Evolutionary conservation across 2,888 invertebrate species (phyloP), one percentile per base, ranked within the genome.

Genomic region (Leptura quadrifasciata): DNA sequence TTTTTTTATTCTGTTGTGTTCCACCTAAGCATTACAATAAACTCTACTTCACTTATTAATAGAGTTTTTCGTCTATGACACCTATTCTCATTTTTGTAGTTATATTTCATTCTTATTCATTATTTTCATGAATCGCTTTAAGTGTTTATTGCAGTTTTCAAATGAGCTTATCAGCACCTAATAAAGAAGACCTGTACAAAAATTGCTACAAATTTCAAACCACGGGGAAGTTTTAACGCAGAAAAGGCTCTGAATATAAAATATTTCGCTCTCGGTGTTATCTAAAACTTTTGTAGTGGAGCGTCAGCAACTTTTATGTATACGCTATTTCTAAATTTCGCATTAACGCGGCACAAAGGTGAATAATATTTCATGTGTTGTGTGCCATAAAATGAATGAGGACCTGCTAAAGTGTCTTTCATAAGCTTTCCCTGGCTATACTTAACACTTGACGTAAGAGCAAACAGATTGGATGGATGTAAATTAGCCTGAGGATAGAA

Each of bases 291-390:
- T 77, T 76, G 76, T 78, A 74, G 73, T 77, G 75, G 72, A 74
- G 76, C 77, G 70, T 76, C 77, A 78, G 79, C 77, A 75, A 79
- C 77, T 79, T 79, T 78, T 76, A 78, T 76, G 77, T 78, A 75
- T 75, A 77, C 74, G 77, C 76, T 73, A 76, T 79, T 76, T 75
- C 79, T 77, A 78, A 78, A 78, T 78, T 77, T 79, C 77, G 72
- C 80, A 80, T 80, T 80, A 80, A 72, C 75, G 73, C 71, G 73
- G 76, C 80, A 80, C 77, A 80, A 80, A 80, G 77, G 80, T 80
- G 78, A 71, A 74, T 72, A 80, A 80, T 80, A 80, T 80, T 80
- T 80, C 80, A 79, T 69, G 76, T 72, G 77, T 74, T 76, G 75
- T 79, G 76, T 79, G 75, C 76, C 79, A 75, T 75, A 72, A 76